Base-by-base conservation (phyloP, 1,140 invertebrate genomes). In the Drosophila mauritiana region DNA sequence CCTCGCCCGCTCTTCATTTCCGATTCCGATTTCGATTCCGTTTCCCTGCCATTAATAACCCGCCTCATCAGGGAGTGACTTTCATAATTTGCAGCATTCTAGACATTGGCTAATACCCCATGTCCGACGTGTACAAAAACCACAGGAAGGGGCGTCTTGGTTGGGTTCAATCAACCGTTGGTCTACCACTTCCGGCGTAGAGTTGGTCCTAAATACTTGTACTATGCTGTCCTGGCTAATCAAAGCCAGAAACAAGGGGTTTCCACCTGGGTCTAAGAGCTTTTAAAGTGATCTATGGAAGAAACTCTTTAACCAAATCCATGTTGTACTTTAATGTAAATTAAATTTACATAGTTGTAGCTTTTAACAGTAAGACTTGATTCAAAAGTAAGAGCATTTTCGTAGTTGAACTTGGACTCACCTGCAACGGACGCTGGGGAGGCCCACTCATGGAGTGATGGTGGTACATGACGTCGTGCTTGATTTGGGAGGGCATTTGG, bases 401-500 rank as follows among this genome's bases (percentile, higher is more conserved):
- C 20, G 20, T 22, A 22, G 27, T 27, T 27, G 5, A 5, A 27
- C 27, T 31, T 31, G 27, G 1, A 88, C 83, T 88, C 49, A 95
- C 95, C 93, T 96, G 95, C 86, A 95, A 94, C 27, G 95, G 94
- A 84, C 95, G 94, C 42, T 95, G 94, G 64, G 96, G 96, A 11
- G 96, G 95, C n/a, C 95, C 95, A 11, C 95, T 95, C 93, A 97
- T 97, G 31, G 97, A 96, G 89, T 97, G 97, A 92, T 98, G 97
- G 93, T 98, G 97, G 92, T 98, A 98, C 94, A 98, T 97, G 93
- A 98, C 97, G 93, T 98, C 98, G 85, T 98, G 97, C 93, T 98
- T 93, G 57, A 95, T 92, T 89, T 94, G 91, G 77, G 94, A 92
- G 93, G 96, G 93, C 94, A 97, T 94, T 96, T 97, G 78, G 94